These are phyloP conservation scores for Stigmatopora argus DNA, from an alignment of 2,113 vertebrate species.

Conservation along the genomic window DNA sequence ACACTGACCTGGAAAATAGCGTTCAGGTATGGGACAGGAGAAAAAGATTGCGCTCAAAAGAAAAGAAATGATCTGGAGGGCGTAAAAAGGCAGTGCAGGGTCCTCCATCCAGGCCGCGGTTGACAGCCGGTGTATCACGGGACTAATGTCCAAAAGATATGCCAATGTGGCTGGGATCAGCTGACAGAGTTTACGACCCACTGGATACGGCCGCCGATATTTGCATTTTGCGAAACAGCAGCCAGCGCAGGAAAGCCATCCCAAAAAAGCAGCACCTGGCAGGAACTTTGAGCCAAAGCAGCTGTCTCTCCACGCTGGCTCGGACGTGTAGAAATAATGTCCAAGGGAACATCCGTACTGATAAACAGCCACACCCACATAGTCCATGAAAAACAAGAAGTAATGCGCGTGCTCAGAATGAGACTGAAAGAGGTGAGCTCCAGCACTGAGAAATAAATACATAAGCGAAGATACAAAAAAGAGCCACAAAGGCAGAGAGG, in stretches of 20 bases:
- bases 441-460: slow-evolving; percentile 80
- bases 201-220: slow-evolving; percentile 83
- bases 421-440: slow-evolving; percentile 90
- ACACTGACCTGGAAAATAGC: slow-evolving; percentile 83
- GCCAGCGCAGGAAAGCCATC: slow-evolving; percentile 82
- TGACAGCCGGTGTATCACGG: slow-evolving; percentile 76
- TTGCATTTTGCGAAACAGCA: slow-evolving; percentile 86
- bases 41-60: slow-evolving; percentile 84
- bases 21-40: slow-evolving; percentile 85
- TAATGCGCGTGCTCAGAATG: slow-evolving; percentile 85
- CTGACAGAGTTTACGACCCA: slow-evolving; percentile 84
- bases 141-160: slow-evolving; percentile 84
- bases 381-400: slow-evolving; percentile 89
- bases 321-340: slow-evolving; percentile 85
- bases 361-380: slow-evolving; percentile 83
- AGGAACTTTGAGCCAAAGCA: slow-evolving; percentile 75
- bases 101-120: slow-evolving; percentile 74
- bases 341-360: slow-evolving; percentile 86
- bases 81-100: slow-evolving; percentile 77
- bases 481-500: slow-evolving; percentile 76
- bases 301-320: slow-evolving; percentile 78
- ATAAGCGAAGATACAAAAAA: slow-evolving; percentile 78
- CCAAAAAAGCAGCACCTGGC: slow-evolving; percentile 78
- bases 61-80: slow-evolving; percentile 81
- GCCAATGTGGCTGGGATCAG: slow-evolving; percentile 81